A percentile compares a stretch with the other conserved stretches of the same genome.
These are phyloP conservation scores for Chaetophractus vellerosus DNA, from an alignment of 2,797 vertebrate genomes.

Conservation along the genomic window DNA sequence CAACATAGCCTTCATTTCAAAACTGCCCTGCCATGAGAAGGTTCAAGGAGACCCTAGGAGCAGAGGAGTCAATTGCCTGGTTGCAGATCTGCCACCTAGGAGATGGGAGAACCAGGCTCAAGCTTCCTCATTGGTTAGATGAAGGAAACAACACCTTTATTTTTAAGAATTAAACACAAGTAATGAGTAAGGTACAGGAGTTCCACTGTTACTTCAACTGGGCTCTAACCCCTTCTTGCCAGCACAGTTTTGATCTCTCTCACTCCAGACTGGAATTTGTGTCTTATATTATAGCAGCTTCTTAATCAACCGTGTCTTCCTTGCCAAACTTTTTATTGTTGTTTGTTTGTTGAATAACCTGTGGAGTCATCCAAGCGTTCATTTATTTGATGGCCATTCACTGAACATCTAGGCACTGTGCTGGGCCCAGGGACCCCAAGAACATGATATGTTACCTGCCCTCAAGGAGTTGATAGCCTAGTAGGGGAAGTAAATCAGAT, in stretches of 20 bases:
- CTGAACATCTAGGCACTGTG: background rate
- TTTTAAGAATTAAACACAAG: background rate
- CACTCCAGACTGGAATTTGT: background rate
- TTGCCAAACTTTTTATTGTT: background rate
- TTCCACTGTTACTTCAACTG: background rate
- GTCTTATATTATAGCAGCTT: slow-evolving; percentile 8
- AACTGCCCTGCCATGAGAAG: background rate
- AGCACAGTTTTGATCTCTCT: background rate
- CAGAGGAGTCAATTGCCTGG: background rate
- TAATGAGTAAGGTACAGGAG: background rate
- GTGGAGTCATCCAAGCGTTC: background rate
- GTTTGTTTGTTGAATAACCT: background rate
- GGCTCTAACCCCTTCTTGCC: background rate
- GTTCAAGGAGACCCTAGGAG: background rate
- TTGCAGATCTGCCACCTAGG: background rate
- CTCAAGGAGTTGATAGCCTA: background rate
- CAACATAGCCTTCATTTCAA: background rate
- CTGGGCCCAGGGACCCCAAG: background rate
- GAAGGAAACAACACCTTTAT: background rate
- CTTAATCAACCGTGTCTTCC: background rate
- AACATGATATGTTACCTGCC: background rate
- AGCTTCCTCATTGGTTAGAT: background rate
- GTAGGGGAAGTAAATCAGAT: slow-evolving; percentile 19
- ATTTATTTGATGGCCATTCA: background rate
- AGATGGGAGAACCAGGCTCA: background rate